Percentiles rank a stretch among this genome's conserved stretches.
Evolutionary conservation across 64 coral and sea anemone genomes (phyloP).

Genomic region (Pachyseris speciosa): DNA sequence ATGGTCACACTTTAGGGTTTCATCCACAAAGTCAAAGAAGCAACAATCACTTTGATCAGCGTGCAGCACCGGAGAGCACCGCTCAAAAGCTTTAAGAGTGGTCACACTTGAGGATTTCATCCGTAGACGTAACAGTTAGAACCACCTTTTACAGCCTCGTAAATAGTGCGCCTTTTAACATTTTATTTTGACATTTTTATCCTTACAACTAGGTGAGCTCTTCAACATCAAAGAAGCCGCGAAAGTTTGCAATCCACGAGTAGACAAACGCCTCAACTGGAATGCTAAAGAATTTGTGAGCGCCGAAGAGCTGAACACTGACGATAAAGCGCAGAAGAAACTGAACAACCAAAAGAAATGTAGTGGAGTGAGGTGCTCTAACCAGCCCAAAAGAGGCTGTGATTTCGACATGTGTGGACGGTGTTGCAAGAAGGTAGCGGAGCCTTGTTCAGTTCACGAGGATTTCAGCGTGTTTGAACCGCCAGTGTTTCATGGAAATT

Average conservation of each 20-base stretch:
- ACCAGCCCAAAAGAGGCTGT: constrained; percentile 90
- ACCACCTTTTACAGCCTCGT: no score
- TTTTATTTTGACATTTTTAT: no score
- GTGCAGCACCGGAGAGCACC: neutral
- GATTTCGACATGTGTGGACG: constrained; percentile 88
- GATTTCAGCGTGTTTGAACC: constrained; percentile 66
- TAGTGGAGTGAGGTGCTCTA: constrained; percentile 64
- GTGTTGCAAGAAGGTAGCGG: constrained; percentile 83
- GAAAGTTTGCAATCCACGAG: constrained; percentile 62
- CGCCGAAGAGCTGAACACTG: neutral
- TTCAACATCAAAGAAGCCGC: constrained; percentile 87
- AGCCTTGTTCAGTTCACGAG: constrained; percentile 79
- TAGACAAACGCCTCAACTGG: constrained; percentile 13
- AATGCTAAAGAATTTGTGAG: constrained; percentile 46
- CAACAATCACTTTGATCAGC: neutral
- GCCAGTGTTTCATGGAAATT: constrained; percentile 51
- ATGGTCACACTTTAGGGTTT: no score
- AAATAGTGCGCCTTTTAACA: neutral
- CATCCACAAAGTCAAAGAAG: neutral
- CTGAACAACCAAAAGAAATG: constrained; percentile 49
- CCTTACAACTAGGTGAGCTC: constrained; percentile 70
- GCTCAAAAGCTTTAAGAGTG: neutral
- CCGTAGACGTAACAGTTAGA: neutral
- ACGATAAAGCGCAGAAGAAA: constrained; percentile 11
- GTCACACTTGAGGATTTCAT: neutral